Percentiles rank a stretch among this genome's conserved stretches.
Conservation (phyloP, 2,888 invertebrate genomes). For the Platycheirus albimanus region DNA sequence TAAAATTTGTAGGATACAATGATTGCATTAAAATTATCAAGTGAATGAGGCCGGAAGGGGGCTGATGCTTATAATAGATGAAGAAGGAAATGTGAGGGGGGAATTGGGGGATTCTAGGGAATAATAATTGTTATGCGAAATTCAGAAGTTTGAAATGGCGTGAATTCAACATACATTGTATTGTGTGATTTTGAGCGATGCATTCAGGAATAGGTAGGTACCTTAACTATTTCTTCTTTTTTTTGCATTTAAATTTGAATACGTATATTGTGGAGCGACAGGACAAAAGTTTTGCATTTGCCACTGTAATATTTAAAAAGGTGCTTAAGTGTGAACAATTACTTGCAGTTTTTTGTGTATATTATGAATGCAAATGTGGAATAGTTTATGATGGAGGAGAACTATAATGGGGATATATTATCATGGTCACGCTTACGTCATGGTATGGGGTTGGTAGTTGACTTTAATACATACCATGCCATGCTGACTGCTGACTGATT, state of each 20-base stretch:
- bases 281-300: slow-evolving; percentile 65
- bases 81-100: background rate
- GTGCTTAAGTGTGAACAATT: slow-evolving; percentile 54
- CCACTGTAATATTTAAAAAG: slow-evolving; percentile 53
- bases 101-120: background rate
- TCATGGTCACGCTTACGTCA: background rate
- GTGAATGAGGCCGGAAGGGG: slow-evolving; percentile 45
- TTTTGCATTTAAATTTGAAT: slow-evolving; percentile 36
- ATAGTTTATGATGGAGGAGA: background rate
- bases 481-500: too few relatives aligned
- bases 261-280: slow-evolving; percentile 31
- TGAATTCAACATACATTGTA: slow-evolving; percentile 43
- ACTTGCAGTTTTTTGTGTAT: slow-evolving; percentile 30
- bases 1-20: slow-evolving; percentile 69
- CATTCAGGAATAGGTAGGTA: slow-evolving; percentile 3
- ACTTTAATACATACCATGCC: slow-evolving; percentile 9
- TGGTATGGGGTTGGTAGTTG: background rate
- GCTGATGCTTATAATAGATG: background rate
- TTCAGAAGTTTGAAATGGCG: slow-evolving; percentile 61
- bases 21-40: slow-evolving; percentile 70
- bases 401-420: background rate
- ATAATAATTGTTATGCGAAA: slow-evolving; percentile 53
- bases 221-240: background rate
- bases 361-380: background rate
- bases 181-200: slow-evolving; percentile 39